Evolutionary conservation across 2,113 vertebrate genomes (phyloP).

Genomic region (Oryzias javanicus): DNA sequence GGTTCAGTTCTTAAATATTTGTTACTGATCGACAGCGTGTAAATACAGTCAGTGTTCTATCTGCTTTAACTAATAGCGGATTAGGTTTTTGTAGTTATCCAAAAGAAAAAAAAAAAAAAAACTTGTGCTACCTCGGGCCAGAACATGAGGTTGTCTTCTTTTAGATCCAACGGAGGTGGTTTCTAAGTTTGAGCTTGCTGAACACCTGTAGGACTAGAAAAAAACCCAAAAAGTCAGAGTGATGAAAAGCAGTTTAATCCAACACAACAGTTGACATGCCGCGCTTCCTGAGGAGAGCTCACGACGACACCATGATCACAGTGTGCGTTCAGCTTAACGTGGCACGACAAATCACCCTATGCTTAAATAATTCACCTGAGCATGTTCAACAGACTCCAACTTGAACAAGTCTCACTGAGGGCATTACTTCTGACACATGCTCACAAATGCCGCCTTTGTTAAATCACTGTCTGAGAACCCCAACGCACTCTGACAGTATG

Average conservation of each 20-base stretch:
- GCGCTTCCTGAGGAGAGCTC: slow-evolving; percentile 44
- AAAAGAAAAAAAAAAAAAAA: slow-evolving; percentile 24
- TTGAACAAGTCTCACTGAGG: slow-evolving; percentile 16
- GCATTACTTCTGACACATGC: slow-evolving; percentile 65
- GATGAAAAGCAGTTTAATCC: slow-evolving; percentile 57
- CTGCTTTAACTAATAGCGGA: slow-evolving; percentile 50
- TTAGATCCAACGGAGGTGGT: not conserved
- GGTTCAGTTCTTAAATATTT: slow-evolving; percentile 51
- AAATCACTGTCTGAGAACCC: slow-evolving; percentile 50
- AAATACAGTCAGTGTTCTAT: slow-evolving; percentile 35
- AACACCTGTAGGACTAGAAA: slow-evolving; percentile 61
- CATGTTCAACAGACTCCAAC: slow-evolving; percentile 45
- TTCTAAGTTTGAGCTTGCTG: slow-evolving; percentile 12
- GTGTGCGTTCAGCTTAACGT: slow-evolving; percentile 61
- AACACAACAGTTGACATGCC: slow-evolving; percentile 66
- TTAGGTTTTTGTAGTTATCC: slow-evolving; percentile 45
- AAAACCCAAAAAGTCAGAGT: slow-evolving; percentile 16
- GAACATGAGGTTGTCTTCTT: slow-evolving; percentile 18
- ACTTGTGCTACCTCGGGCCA: slow-evolving; percentile 50
- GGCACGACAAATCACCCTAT: slow-evolving; percentile 62
- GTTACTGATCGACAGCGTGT: slow-evolving; percentile 54
- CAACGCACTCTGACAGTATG: slow-evolving; percentile 45
- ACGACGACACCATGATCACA: slow-evolving; percentile 68
- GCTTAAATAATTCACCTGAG: slow-evolving; percentile 70
- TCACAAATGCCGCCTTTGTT: slow-evolving; percentile 60